Percentiles rank a stretch among this genome's conserved stretches.
Conservation (phyloP, 2,888 invertebrate genomes). For the Drosophila atroscutellata region DNA sequence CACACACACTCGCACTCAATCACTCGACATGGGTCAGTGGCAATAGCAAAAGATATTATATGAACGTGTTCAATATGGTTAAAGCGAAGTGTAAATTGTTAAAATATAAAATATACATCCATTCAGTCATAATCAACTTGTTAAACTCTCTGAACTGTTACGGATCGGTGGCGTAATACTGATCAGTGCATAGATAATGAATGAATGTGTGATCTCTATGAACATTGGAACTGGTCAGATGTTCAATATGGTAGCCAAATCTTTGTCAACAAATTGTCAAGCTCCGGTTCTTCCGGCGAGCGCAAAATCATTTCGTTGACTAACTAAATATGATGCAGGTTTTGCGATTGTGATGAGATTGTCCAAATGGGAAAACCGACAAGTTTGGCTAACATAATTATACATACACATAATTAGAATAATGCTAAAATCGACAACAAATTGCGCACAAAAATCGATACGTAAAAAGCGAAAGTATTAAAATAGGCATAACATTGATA, state of each 20-base stretch:
- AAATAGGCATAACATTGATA: background rate
- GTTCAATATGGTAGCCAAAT: background rate
- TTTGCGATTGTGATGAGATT: background rate
- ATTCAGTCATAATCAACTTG: conserved; percentile 6
- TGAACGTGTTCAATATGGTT: conserved; percentile 70
- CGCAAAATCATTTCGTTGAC: background rate
- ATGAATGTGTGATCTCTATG: background rate
- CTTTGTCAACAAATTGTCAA: background rate
- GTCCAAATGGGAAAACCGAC: background rate
- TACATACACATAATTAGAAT: background rate
- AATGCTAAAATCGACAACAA: background rate
- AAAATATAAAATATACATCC: conserved; percentile 43
- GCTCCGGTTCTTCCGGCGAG: too few relatives aligned
- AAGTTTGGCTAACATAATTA: background rate
- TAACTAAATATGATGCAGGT: background rate
- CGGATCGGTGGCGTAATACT: background rate
- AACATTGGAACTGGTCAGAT: background rate
- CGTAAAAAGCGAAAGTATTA: too few relatives aligned
- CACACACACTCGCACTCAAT: conserved; percentile 16
- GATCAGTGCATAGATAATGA: background rate
- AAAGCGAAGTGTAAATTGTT: conserved; percentile 74
- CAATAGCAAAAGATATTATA: conserved; percentile 72
- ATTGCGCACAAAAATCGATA: too few relatives aligned
- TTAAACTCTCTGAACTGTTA: background rate
- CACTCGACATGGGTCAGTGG: conserved; percentile 43